phyloP scores from a whole-genome alignment of 2,113 vertebrate genomes.

The Lates calcarifer region DNA sequence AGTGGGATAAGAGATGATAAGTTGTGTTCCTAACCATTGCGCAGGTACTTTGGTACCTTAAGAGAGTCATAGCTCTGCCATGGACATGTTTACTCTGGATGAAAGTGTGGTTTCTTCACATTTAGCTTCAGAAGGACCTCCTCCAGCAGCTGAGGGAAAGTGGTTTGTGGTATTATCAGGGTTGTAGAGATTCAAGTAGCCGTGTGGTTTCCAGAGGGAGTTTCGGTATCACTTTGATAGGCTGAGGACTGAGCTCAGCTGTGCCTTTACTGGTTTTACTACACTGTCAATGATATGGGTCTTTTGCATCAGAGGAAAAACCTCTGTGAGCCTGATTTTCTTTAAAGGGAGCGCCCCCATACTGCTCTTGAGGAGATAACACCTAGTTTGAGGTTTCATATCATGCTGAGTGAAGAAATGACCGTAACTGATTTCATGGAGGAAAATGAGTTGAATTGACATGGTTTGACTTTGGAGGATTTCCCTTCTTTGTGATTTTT shows the following conservation, averaged over 20 bases:
- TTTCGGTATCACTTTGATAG: neutral
- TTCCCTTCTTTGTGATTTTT: neutral
- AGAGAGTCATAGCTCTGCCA: neutral
- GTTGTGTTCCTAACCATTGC: neutral
- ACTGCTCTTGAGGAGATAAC: neutral
- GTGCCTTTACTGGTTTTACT: neutral
- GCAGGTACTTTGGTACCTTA: neutral
- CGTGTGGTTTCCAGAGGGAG: neutral
- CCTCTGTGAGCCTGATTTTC: neutral
- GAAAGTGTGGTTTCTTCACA: slow-evolving; percentile 33
- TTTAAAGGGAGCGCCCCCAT: neutral
- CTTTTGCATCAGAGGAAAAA: slow-evolving; percentile 2
- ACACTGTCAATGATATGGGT: neutral
- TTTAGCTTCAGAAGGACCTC: slow-evolving; percentile 29
- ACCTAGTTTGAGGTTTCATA: neutral
- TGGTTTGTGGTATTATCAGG: slow-evolving; percentile 43
- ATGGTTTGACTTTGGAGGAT: neutral
- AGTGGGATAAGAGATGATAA: neutral
- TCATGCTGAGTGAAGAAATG: neutral
- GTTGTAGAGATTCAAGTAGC: slow-evolving; percentile 10
- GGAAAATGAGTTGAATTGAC: neutral
- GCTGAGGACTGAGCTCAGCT: slow-evolving; percentile 17
- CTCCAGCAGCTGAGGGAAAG: slow-evolving; percentile 36
- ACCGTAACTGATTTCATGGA: neutral
- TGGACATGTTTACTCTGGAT: slow-evolving; percentile 32